These are phyloP conservation scores for Ceyx cyanopectus DNA, from an alignment of 2,113 vertebrate genomes.

Conservation along the genomic window DNA sequence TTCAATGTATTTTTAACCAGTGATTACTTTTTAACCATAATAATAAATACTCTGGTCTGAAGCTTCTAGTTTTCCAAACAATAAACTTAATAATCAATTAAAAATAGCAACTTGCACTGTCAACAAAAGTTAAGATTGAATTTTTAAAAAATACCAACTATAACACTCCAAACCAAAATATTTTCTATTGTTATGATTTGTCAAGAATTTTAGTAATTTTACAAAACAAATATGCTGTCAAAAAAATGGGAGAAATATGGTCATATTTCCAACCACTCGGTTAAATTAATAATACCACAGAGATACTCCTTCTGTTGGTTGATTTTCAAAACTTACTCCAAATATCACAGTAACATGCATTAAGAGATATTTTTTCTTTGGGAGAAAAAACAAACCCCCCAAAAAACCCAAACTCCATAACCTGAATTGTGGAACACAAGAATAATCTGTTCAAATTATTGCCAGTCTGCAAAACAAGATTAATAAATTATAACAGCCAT, in stretches of 20 bases:
- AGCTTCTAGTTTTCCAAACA: neutral
- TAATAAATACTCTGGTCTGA: neutral
- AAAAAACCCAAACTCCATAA: neutral
- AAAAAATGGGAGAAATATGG: neutral
- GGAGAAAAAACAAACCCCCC: neutral
- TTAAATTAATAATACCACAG: neutral
- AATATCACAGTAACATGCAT: neutral
- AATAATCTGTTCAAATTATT: neutral
- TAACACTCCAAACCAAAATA: neutral
- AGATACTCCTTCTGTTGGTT: slow-evolving; percentile 37
- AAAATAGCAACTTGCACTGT: neutral
- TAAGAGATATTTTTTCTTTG: neutral
- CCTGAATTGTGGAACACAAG: neutral
- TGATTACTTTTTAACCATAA: neutral
- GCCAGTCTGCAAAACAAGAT: neutral
- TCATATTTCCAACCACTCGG: neutral
- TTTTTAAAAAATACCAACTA: neutral
- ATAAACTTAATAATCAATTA: neutral
- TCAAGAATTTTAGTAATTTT: neutral
- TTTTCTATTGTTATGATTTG: neutral
- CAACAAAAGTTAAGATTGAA: neutral
- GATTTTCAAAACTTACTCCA: slow-evolving; percentile 7
- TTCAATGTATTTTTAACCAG: neutral
- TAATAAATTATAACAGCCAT: neutral
- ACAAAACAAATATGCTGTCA: neutral